Evolutionary conservation across 2,888 invertebrate species (phyloP).

Genomic region (Drosophila neonasuta): DNA sequence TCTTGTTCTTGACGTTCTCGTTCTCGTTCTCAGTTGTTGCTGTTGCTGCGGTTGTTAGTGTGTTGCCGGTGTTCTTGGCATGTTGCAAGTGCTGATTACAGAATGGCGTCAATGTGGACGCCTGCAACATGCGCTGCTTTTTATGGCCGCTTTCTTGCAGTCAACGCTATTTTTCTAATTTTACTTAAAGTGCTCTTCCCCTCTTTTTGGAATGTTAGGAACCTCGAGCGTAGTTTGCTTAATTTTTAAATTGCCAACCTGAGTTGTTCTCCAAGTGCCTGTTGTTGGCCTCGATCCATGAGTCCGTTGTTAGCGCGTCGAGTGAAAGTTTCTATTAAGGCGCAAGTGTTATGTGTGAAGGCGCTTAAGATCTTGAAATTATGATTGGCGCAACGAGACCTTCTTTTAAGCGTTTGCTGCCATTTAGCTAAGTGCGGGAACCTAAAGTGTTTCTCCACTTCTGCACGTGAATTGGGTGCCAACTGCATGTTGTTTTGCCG

Average conservation of each 20-base stretch:
- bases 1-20: conserved; percentile 24
- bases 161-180: conserved; percentile 65
- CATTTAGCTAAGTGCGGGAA: conserved; percentile 24
- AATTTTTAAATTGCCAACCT: conserved; percentile 64
- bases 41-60: conserved; percentile 17
- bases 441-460: conserved; percentile 17
- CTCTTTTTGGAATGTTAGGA: conserved; percentile 3
- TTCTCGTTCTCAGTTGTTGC: conserved; percentile 20
- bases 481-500: neutral
- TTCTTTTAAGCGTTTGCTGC: conserved; percentile 14
- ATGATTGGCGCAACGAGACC: conserved; percentile 55
- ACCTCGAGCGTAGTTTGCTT: conserved; percentile 41
- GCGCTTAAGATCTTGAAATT: conserved; percentile 57
- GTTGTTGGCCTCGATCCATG: conserved; percentile 36
- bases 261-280: conserved; percentile 8
- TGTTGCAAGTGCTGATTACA: conserved; percentile 70
- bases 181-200: conserved; percentile 62
- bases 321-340: conserved; percentile 60
- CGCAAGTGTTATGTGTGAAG: conserved; percentile 42
- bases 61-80: conserved; percentile 43
- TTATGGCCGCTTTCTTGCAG: conserved; percentile 49
- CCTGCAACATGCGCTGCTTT: conserved; percentile 60
- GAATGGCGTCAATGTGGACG: conserved; percentile 54
- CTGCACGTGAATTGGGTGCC: neutral
- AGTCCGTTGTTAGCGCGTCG: conserved; percentile 47